Evolutionary conservation across 2,797 vertebrate species (phyloP).

Genomic region (Anisognathus igniventris): DNA sequence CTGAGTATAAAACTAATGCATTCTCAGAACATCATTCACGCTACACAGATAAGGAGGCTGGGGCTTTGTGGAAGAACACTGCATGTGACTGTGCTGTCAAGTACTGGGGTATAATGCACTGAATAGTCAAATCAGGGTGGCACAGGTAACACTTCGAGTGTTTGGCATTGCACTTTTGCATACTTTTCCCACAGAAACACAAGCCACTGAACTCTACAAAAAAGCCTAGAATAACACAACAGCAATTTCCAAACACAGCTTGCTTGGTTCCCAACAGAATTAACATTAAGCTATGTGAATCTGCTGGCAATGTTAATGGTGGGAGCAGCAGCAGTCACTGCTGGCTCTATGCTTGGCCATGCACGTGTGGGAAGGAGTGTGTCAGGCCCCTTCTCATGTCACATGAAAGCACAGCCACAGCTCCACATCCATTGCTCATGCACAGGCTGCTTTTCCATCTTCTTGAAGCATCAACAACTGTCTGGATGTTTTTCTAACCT

Average conservation of each 20-base stretch:
- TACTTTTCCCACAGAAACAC: neutral
- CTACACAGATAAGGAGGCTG: neutral
- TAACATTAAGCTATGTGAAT: fast-evolving
- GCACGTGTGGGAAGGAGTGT: neutral
- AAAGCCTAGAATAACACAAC: neutral
- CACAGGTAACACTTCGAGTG: neutral
- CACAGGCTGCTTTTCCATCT: neutral
- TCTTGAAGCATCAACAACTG: neutral
- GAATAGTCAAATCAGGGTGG: neutral
- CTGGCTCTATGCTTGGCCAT: neutral
- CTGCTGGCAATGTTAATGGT: fast-evolving
- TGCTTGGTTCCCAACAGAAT: neutral
- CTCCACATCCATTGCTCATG: neutral
- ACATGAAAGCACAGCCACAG: neutral
- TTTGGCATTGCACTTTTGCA: neutral
- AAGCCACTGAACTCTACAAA: neutral
- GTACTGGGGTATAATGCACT: neutral
- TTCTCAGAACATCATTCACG: neutral
- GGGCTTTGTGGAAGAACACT: neutral
- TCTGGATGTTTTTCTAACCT: neutral
- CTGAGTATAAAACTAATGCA: neutral
- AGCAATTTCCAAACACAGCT: neutral
- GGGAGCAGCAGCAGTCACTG: neutral
- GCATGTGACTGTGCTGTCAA: neutral
- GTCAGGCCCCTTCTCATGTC: neutral